Conservation (phyloP, 2,797 vertebrate species). For the Tokudaia tokunoshimensis region DNA sequence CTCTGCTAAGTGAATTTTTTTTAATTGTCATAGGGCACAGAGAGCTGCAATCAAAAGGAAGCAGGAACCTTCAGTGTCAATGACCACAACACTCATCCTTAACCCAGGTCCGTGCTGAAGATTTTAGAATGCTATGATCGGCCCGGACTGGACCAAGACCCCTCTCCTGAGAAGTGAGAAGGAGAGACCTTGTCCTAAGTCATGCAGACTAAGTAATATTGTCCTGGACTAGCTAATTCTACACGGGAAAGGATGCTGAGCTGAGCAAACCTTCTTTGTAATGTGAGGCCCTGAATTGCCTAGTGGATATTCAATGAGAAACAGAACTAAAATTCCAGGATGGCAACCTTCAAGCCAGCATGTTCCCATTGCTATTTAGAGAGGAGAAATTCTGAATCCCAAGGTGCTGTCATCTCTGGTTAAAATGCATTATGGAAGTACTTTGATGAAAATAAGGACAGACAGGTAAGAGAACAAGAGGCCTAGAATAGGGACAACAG, state of each 20-base stretch:
- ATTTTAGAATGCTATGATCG: neutral
- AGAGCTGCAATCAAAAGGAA: slow-evolving; percentile 48
- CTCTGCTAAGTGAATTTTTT: slow-evolving; percentile 58
- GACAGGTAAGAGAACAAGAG: neutral
- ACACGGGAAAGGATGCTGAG: neutral
- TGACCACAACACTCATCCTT: neutral
- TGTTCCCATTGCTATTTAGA: neutral
- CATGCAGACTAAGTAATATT: neutral
- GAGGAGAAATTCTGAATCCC: neutral
- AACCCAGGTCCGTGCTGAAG: neutral
- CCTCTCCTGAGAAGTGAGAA: neutral
- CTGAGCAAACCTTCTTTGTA: neutral
- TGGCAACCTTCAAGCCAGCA: neutral
- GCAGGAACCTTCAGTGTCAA: neutral
- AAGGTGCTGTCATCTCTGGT: neutral
- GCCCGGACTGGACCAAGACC: neutral
- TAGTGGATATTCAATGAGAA: neutral
- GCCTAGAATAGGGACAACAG: too few relatives aligned
- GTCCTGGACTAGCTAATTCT: neutral
- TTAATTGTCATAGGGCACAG: neutral
- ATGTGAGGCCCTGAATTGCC: too few relatives aligned
- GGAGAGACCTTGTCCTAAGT: neutral
- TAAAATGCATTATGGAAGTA: slow-evolving; percentile 25
- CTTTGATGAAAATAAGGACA: slow-evolving; percentile 22
- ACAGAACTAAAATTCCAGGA: neutral